Evolutionary conservation across 2,888 invertebrate species (phyloP), one percentile per base, ranked within the genome.

Genomic region (Seladonia tumulorum): DNA sequence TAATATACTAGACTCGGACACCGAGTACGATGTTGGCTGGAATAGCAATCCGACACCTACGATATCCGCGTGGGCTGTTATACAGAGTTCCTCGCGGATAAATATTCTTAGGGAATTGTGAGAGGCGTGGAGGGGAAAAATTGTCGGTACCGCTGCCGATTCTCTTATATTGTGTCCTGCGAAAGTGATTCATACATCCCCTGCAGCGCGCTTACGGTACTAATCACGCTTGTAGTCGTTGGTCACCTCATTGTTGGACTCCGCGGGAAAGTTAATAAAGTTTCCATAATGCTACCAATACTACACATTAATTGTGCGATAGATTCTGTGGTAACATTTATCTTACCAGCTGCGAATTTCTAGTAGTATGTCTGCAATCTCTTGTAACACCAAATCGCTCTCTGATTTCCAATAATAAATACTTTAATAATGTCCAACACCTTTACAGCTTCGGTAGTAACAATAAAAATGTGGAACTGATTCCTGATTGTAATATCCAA

Each of bases 161-260:
- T 22, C 18, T 66, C 35, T 66, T 35, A 22, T 0, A 35, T 66
- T 35, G 12, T 35, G 35, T 35, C 35, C 68, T 5, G n/a, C 22
- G 68, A 39, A 39, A 42, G 39, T n/a, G 68, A 68, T 68, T 39
- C 39, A 68, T 39, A 68, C 68, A 39, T 68, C 68, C 35, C 35
- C 29, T 68, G 68, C 35, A 68, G 22, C 68, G 29, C 10, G 35
- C 68, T 35, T 39, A 22, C 68, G 35, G 22, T 22, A 39, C 35
- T 42, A 68, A 68, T 68, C 18, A 39, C 4, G 39, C 22, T 22
- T 68, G 39, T 22, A 39, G 22, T 16, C 35, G 22, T 39, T 22
- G 39, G 22, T 68, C 68, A 39, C 22, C 10, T 68, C 22, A 22
- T 35, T 66, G 66, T 35, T 12, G 0, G 2, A 35, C 35, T 4